Evolutionary conservation across 2,888 invertebrate genomes (phyloP).

Genomic region (Xestia rhomboidea): DNA sequence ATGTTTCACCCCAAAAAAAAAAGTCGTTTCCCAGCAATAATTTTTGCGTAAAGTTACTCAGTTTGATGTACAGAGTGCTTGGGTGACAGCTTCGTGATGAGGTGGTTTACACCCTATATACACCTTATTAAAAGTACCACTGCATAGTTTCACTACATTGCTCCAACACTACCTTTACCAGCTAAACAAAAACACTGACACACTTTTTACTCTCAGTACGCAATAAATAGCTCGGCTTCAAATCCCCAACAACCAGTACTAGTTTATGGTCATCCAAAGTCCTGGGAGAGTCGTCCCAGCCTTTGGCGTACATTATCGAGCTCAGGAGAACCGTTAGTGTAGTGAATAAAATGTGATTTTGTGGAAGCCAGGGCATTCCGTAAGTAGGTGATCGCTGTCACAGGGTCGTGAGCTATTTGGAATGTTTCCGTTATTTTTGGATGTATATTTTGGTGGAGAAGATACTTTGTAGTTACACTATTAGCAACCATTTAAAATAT

Average conservation of each 20-base stretch:
- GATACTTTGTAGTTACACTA: not conserved
- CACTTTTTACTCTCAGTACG: slow-evolving; percentile 42
- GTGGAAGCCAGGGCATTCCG: slow-evolving; percentile 32
- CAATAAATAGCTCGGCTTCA: slow-evolving; percentile 54
- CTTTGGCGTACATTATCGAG: slow-evolving; percentile 60
- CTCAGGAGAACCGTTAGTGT: slow-evolving; percentile 55
- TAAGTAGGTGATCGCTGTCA: slow-evolving; percentile 51
- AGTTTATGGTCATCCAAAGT: slow-evolving; percentile 64
- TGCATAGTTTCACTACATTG: not conserved
- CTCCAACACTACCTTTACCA: not conserved
- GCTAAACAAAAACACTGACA: slow-evolving; percentile 39
- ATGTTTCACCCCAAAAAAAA: no score
- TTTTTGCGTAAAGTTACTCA: no score
- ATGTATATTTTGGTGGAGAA: not conserved
- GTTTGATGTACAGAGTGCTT: no score
- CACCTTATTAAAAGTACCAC: not conserved
- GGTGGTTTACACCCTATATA: no score
- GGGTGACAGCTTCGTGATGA: no score
- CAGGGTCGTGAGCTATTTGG: slow-evolving; percentile 8
- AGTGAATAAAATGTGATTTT: slow-evolving; percentile 63
- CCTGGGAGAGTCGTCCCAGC: slow-evolving; percentile 59
- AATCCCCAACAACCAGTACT: slow-evolving; percentile 55
- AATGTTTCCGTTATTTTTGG: not conserved
- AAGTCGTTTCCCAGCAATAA: no score
- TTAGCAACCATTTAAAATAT: not conserved